These are phyloP conservation scores for Chaetoderma sp. DNA, from an alignment of 2,888 invertebrate species.

Conservation along the genomic window DNA sequence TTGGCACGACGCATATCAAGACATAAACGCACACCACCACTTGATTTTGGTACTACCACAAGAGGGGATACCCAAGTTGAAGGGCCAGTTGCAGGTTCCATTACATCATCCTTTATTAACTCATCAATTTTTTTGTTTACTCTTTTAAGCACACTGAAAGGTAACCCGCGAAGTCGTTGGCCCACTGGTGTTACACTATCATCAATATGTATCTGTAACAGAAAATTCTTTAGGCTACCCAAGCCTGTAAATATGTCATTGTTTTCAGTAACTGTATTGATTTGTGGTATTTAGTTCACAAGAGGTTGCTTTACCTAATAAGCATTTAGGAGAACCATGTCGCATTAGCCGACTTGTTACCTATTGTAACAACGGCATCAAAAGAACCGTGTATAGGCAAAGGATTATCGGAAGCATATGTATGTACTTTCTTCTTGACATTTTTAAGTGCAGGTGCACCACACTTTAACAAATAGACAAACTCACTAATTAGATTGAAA, in stretches of 20 bases:
- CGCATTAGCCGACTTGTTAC: neutral
- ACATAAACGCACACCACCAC: neutral
- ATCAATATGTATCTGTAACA: neutral
- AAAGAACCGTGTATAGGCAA: neutral
- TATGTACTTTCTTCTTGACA: neutral
- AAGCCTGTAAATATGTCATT: no score
- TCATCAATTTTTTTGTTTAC: constrained; percentile 6
- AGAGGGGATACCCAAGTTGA: neutral
- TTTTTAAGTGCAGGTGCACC: neutral
- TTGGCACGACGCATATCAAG: no score
- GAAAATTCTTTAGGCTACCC: neutral
- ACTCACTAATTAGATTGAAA: neutral
- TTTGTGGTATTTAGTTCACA: no score
- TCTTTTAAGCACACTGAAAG: neutral
- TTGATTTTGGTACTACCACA: neutral
- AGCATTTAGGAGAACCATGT: neutral
- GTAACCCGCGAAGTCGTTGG: neutral
- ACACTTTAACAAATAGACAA: neutral
- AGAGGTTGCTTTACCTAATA: no score
- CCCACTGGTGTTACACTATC: neutral
- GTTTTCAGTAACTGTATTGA: no score
- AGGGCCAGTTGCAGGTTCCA: neutral
- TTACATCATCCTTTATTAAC: constrained; percentile 7
- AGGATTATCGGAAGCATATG: neutral
- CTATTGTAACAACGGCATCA: neutral